phyloP scores from a whole-genome alignment of 2,113 vertebrate species.

The Protobothrops flavoviridis region DNA sequence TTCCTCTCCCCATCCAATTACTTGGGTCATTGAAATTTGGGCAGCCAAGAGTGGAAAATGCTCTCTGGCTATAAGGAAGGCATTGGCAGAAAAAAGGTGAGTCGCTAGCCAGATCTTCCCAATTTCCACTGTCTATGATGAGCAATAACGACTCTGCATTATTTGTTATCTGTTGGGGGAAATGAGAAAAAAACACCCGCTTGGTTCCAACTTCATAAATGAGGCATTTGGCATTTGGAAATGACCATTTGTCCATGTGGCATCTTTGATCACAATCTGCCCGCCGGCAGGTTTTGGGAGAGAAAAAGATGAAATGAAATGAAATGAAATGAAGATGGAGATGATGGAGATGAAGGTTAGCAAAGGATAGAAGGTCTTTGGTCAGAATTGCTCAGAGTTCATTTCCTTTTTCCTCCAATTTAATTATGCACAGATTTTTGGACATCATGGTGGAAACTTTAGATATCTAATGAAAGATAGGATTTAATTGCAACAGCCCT shows the following conservation, averaged over 20 bases:
- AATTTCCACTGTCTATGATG: not conserved
- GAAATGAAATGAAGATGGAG: not conserved
- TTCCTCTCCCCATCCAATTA: not conserved
- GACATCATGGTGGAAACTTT: not conserved
- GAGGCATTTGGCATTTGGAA: not conserved
- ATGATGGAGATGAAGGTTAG: not conserved
- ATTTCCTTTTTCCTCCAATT: not conserved
- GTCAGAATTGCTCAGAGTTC: not conserved
- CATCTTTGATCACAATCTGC: not conserved
- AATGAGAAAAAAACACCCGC: not conserved
- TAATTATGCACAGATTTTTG: not conserved
- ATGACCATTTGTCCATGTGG: not conserved
- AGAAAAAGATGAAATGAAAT: not conserved
- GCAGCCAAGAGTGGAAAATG: not conserved
- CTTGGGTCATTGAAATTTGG: slow-evolving; percentile 15
- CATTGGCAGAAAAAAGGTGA: not conserved
- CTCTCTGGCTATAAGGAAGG: not conserved
- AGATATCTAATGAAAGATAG: too few species aligned
- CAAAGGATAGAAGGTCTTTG: not conserved
- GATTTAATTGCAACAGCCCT: too few species aligned
- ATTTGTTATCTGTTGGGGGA: not conserved
- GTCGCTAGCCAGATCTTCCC: not conserved
- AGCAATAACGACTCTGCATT: not conserved
- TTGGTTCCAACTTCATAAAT: not conserved
- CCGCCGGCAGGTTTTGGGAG: not conserved